Conservation (phyloP, 2,888 invertebrate species). For the Pelosia muscerda region DNA sequence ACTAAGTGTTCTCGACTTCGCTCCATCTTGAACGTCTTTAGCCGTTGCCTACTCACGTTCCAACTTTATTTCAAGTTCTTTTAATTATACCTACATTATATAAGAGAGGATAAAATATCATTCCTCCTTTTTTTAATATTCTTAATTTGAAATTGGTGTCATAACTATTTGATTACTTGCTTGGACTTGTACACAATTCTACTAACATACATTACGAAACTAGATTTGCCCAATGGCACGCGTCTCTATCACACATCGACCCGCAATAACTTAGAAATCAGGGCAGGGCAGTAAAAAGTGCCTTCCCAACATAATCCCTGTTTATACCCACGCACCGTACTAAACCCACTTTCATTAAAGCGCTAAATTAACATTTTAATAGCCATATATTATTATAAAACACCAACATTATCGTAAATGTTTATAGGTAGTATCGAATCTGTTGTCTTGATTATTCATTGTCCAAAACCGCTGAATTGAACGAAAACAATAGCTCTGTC, state of each 20-base stretch:
- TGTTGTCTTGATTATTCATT: conserved; percentile 63
- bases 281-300: conserved; percentile 78
- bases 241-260: conserved; percentile 30
- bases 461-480: conserved; percentile 47
- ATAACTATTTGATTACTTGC: neutral
- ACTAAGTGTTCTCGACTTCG: conserved; percentile 18
- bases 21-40: neutral
- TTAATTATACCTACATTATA: neutral
- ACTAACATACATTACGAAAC: neutral
- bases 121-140: neutral
- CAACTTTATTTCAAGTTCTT: neutral
- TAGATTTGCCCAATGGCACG: conserved; percentile 11
- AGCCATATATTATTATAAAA: conserved; percentile 82
- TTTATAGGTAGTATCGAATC: conserved; percentile 66
- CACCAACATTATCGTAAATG: conserved; percentile 68
- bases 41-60: neutral
- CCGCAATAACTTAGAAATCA: conserved; percentile 67
- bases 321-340: conserved; percentile 75
- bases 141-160: neutral
- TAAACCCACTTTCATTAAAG: conserved; percentile 83
- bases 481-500: conserved; percentile 26
- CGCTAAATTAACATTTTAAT: conserved; percentile 85
- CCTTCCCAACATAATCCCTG: conserved; percentile 75
- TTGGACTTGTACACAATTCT: neutral
- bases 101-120: neutral